Conservation (phyloP, 2,888 invertebrate species). For the Brachypalpus laphriformis region DNA sequence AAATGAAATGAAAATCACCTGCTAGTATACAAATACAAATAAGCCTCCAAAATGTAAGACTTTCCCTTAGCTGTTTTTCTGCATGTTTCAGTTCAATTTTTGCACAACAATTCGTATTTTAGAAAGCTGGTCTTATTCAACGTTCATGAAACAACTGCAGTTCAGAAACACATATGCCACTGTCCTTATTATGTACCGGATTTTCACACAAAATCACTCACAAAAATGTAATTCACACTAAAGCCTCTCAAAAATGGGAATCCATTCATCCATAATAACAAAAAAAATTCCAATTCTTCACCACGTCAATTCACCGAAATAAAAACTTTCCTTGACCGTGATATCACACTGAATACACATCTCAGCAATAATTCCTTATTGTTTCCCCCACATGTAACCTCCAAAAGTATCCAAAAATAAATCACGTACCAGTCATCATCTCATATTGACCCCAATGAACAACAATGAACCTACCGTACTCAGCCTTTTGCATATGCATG, state of each 20-base stretch:
- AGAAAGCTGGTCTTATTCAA: no score
- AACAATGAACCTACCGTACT: conserved; percentile 47
- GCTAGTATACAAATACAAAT: no score
- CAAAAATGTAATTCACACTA: not conserved
- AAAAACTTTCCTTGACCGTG: conserved; percentile 48
- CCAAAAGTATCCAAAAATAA: conserved; percentile 50
- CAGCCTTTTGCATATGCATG: conserved; percentile 21
- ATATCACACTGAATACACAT: conserved; percentile 20
- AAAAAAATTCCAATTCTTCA: conserved; percentile 20
- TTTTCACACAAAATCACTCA: not conserved
- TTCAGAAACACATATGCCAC: not conserved
- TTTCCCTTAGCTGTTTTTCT: no score
- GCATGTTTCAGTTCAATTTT: no score
- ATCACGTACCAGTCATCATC: conserved; percentile 67
- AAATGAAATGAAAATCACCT: no score
- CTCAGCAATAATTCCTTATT: conserved; percentile 37
- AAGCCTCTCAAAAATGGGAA: conserved; percentile 3
- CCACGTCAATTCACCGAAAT: not conserved
- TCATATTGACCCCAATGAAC: conserved; percentile 62
- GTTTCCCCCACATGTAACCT: conserved; percentile 12
- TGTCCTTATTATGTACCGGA: not conserved
- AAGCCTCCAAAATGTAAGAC: no score
- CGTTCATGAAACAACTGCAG: not conserved
- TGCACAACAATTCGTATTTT: no score
- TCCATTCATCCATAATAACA: not conserved